These are phyloP conservation scores for Piscicola geometra DNA, from an alignment of 2,888 invertebrate genomes.

Conservation along the genomic window DNA sequence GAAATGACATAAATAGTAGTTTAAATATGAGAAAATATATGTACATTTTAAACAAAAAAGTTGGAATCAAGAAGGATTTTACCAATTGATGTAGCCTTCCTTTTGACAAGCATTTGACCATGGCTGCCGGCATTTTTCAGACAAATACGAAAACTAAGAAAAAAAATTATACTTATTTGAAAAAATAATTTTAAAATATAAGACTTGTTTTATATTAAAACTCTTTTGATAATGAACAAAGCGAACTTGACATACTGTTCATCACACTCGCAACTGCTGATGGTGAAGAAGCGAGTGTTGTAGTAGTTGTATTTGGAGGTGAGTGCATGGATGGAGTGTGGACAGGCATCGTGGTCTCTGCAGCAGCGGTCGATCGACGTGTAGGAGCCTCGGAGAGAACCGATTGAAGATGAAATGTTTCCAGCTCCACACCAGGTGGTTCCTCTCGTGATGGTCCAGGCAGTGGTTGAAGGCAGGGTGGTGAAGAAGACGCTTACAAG, in stretches of 20 bases:
- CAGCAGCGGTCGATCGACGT: conserved; percentile 80
- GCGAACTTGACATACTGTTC: conserved; percentile 65
- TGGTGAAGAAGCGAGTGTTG: conserved; percentile 82
- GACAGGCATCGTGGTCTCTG: conserved; percentile 80
- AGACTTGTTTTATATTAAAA: too few relatives aligned
- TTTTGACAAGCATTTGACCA: conserved; percentile 1
- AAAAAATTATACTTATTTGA: too few relatives aligned
- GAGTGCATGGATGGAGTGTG: conserved; percentile 76
- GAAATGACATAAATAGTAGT: background rate
- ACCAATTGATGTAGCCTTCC: conserved; percentile 1
- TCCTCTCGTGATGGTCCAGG: conserved; percentile 74
- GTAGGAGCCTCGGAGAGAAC: conserved; percentile 67
- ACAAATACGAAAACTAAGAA: background rate
- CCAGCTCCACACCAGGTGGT: conserved; percentile 92
- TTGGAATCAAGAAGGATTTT: background rate
- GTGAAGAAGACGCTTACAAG: background rate
- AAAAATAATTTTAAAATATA: too few relatives aligned
- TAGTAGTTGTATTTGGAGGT: conserved; percentile 77
- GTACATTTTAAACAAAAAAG: too few relatives aligned
- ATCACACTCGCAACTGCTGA: conserved; percentile 88
- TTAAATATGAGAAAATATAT: too few relatives aligned
- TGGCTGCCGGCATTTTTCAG: conserved; percentile 4
- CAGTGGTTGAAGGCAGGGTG: background rate
- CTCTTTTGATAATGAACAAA: too few relatives aligned
- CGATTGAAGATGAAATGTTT: conserved; percentile 72